phyloP scores from a whole-genome alignment of 2,888 invertebrate species.

The Esperia sulphurella region DNA sequence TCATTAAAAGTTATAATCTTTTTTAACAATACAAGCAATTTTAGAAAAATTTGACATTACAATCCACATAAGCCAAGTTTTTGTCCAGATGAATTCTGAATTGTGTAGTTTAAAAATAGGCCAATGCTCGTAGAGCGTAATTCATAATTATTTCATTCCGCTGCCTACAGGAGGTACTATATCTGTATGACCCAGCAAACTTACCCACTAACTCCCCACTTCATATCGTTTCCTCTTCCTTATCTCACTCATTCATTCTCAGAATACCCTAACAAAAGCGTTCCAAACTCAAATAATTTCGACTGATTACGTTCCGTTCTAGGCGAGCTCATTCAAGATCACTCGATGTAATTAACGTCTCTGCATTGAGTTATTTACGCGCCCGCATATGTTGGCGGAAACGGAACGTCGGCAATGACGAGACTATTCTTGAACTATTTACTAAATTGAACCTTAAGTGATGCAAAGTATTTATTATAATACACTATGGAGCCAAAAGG shows the following conservation, averaged over 20 bases:
- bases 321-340: slow-evolving; percentile 58
- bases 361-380: slow-evolving; percentile 71
- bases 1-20: too few relatives aligned
- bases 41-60: too few relatives aligned
- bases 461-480: background rate
- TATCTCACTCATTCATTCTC: background rate
- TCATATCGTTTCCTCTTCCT: background rate
- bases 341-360: slow-evolving; percentile 68
- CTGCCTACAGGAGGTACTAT: too few relatives aligned
- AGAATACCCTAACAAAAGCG: slow-evolving; percentile 17
- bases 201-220: too few relatives aligned
- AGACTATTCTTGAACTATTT: slow-evolving; percentile 36
- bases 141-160: too few relatives aligned
- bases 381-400: slow-evolving; percentile 65
- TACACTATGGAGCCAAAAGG: too few relatives aligned
- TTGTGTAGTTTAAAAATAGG: too few relatives aligned
- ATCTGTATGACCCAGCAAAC: too few relatives aligned
- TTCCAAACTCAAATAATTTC: slow-evolving; percentile 49
- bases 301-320: slow-evolving; percentile 52
- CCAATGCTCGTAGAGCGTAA: too few relatives aligned
- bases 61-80: too few relatives aligned
- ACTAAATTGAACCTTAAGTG: slow-evolving; percentile 10
- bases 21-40: too few relatives aligned
- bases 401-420: slow-evolving; percentile 51
- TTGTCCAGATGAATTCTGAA: too few relatives aligned